Evolutionary conservation across 2,113 vertebrate genomes (phyloP).

Genomic region (Ursus arctos): DNA sequence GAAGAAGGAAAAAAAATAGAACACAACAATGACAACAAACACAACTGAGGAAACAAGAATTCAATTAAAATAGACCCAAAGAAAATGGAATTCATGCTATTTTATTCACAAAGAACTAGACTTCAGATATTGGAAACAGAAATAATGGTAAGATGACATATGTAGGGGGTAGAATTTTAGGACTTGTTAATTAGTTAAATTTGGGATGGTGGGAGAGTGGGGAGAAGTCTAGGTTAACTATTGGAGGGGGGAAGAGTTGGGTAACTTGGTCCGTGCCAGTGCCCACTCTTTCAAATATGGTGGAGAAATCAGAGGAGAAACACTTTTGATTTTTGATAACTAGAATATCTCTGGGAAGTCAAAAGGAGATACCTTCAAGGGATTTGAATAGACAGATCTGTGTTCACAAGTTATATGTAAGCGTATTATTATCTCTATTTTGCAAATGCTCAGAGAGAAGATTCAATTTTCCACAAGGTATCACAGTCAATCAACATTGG

Average conservation of each 20-base stretch:
- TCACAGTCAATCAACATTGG: neutral
- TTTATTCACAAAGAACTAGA: neutral
- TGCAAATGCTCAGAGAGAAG: neutral
- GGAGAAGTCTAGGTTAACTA: neutral
- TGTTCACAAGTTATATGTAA: constrained; percentile 28
- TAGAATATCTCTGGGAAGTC: neutral
- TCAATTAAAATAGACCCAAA: neutral
- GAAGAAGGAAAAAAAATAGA: constrained; percentile 3
- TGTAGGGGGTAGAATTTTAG: neutral
- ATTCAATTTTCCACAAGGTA: neutral
- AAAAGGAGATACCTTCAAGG: neutral
- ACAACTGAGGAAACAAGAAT: neutral
- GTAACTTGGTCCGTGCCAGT: neutral
- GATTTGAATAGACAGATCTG: neutral
- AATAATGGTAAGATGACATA: neutral
- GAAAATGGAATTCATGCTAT: neutral
- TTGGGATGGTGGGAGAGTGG: neutral
- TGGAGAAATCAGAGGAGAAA: neutral
- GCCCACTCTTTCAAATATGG: neutral
- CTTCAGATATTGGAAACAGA: neutral
- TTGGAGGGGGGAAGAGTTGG: neutral
- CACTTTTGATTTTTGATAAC: neutral
- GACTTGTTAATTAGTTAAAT: neutral
- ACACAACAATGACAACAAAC: neutral
- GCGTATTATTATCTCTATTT: neutral